Evolutionary conservation across 2,113 vertebrate genomes (phyloP), one percentile per base, ranked within the genome.

Genomic region (Epinephelus lanceolatus): DNA sequence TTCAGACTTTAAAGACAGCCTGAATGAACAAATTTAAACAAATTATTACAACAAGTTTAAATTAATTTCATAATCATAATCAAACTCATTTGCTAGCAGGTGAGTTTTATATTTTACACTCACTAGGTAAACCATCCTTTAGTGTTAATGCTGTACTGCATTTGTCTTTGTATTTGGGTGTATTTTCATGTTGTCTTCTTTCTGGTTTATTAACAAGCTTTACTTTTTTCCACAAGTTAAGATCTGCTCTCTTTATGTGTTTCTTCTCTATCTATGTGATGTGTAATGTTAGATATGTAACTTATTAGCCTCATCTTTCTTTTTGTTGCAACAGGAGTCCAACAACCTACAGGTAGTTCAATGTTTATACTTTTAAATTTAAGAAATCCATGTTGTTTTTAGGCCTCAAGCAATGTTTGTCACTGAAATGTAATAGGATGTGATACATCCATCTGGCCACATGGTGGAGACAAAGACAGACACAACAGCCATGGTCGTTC

Each of bases 391-490:
- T 45, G 27, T 56, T 51, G 25, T 30, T 68, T 53, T 42, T 33
- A 68, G 45, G n/a, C 8, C 6, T 72, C 0, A 6, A 71, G 27
- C 6, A 1, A 18, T 45, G 21, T 51, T 30, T 76, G 17, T 73
- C 30, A 4, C 3, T 76, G 33, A 52, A 72, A 45, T 18, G 14
- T 40, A 27, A 65, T 40, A 33, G 17, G 25, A 37, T 70, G 8
- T 3, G 0, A 18, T 81, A 6, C 25, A 60, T 18, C 1, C 13
- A 30, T 85, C 0, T 82, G 47, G 12, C 91, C 94, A 89, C 91
- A 80, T 21, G 88, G 57, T 76, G 89, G 90, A 65, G 84, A 86
- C 86, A 91, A 86, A 89, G 9, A 59, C 70, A 63, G 72, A 57
- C 11, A 40, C 17, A 72, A 3, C 14, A 55, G 3, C 42, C 49